Conservation (phyloP, 2,888 invertebrate genomes). For the Ennomos quercinarius region DNA sequence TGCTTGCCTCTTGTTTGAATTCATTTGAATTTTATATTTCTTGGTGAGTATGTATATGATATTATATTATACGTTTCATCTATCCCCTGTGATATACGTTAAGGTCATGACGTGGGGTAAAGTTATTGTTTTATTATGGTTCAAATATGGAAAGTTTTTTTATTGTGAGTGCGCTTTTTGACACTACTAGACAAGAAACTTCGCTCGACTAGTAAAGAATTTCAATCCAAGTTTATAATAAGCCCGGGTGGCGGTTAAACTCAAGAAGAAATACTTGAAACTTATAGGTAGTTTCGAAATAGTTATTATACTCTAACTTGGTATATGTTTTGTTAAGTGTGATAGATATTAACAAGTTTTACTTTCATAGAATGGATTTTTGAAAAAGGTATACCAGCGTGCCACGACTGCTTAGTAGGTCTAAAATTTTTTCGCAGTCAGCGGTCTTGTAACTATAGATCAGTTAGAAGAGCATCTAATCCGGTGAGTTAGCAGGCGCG, state of each 20-base stretch:
- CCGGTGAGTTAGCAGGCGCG: too few relatives aligned
- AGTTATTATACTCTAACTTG: too few relatives aligned
- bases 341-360: too few relatives aligned
- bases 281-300: too few relatives aligned
- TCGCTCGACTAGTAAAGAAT: conserved; percentile 14
- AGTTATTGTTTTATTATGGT: conserved; percentile 32
- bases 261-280: conserved; percentile 10
- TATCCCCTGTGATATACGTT: conserved; percentile 12
- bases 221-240: conserved; percentile 28
- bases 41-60: not conserved
- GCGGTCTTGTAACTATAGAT: too few relatives aligned
- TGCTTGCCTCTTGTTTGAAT: too few relatives aligned
- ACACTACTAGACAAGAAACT: conserved; percentile 17
- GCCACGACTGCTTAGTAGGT: too few relatives aligned
- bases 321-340: too few relatives aligned
- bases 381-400: too few relatives aligned
- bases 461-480: too few relatives aligned
- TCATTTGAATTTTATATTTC: not conserved
- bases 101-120: conserved; percentile 27
- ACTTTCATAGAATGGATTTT: too few relatives aligned
- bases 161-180: conserved; percentile 16
- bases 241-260: conserved; percentile 9
- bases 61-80: not conserved
- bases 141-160: conserved; percentile 30
- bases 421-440: too few relatives aligned